Percentiles rank a stretch among this genome's conserved stretches.
phyloP scores from a whole-genome alignment of 2,113 vertebrate genomes.

The Dasyornis broadbenti region DNA sequence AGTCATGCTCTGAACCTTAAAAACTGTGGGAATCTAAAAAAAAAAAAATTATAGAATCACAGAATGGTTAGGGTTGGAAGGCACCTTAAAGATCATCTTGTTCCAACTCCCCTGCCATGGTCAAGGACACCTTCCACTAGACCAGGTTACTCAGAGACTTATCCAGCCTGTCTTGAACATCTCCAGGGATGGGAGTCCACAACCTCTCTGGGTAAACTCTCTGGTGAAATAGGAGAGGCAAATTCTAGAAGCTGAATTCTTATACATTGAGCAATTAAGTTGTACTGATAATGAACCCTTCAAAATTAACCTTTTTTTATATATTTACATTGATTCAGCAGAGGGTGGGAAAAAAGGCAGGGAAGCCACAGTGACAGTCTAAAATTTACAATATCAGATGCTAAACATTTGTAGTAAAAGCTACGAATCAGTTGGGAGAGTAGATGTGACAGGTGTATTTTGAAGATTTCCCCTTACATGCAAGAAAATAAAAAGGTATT shows the following conservation, averaged over 20 bases:
- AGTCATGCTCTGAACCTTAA: not conserved
- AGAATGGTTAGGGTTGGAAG: not conserved
- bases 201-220: accelerated
- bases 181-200: not conserved
- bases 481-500: not conserved
- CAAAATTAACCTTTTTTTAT: not conserved
- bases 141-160: not conserved
- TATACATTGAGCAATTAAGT: not conserved
- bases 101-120: not conserved
- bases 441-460: not conserved
- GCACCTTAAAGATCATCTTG: not conserved
- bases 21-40: not conserved
- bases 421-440: not conserved
- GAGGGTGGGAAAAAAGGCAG: not conserved
- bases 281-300: not conserved
- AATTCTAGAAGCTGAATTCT: not conserved
- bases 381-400: not conserved
- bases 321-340: not conserved
- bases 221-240: not conserved
- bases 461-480: not conserved
- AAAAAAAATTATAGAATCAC: not conserved
- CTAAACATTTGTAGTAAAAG: not conserved
- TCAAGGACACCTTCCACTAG: not conserved
- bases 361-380: not conserved
- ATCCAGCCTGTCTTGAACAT: not conserved